Evolutionary conservation across 2,113 vertebrate species (phyloP).

Genomic region (Corythoichthys intestinalis): DNA sequence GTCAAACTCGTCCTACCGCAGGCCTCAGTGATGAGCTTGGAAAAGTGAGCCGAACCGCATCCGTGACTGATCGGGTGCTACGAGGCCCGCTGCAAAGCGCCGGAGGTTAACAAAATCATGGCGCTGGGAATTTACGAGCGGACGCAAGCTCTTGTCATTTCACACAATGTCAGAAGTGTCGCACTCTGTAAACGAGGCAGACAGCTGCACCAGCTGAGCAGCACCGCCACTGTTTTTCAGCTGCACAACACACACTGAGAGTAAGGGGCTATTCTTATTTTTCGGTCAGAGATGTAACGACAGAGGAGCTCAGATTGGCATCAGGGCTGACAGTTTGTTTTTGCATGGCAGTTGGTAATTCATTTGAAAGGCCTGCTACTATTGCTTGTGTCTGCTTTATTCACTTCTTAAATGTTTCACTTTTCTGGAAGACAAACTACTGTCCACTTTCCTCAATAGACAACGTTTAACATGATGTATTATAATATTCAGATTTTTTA

Average conservation of each 20-base stretch:
- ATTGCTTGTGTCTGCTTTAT: too few relatives aligned
- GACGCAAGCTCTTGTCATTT: conserved; percentile 32
- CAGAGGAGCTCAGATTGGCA: neutral
- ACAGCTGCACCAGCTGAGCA: neutral
- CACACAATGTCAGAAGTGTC: conserved; percentile 39
- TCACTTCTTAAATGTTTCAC: too few relatives aligned
- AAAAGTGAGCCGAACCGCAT: conserved; percentile 44
- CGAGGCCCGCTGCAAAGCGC: conserved; percentile 61
- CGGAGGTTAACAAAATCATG: conserved; percentile 71
- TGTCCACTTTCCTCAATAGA: too few relatives aligned
- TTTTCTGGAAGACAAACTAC: too few relatives aligned
- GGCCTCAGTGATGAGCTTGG: conserved; percentile 54
- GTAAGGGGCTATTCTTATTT: neutral
- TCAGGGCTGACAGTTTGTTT: neutral
- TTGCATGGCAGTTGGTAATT: neutral
- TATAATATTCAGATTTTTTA: too few relatives aligned
- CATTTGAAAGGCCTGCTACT: neutral
- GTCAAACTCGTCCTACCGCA: conserved; percentile 10
- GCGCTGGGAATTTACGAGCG: conserved; percentile 70
- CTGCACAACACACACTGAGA: neutral
- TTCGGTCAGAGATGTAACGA: neutral
- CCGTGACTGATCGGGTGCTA: conserved; percentile 67
- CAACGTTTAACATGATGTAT: too few relatives aligned
- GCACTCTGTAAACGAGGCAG: neutral
- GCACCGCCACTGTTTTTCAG: neutral